Percentiles rank a stretch among this genome's conserved stretches.
Conservation (phyloP, 2,888 invertebrate genomes). For the Polydrusus tereticollis region DNA sequence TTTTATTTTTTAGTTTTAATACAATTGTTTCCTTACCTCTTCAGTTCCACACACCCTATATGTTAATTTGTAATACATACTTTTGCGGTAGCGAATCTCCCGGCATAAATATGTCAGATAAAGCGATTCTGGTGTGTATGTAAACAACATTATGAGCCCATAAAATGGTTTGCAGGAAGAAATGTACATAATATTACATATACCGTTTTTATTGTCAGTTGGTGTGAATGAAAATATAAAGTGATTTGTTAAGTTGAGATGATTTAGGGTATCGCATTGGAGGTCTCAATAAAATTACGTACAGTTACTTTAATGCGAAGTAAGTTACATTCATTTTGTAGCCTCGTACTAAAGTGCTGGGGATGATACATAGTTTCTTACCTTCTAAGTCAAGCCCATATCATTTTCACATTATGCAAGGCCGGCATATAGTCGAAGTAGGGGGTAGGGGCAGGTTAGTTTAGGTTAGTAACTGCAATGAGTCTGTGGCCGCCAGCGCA, state of each 20-base stretch:
- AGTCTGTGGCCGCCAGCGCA: too few relatives aligned
- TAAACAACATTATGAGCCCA: constrained; percentile 21
- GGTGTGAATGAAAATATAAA: constrained; percentile 21
- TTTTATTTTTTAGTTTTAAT: too few relatives aligned
- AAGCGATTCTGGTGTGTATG: constrained; percentile 17
- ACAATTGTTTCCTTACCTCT: background rate
- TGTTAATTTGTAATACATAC: constrained; percentile 1
- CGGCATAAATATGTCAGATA: constrained; percentile 24
- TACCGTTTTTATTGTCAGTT: constrained; percentile 20
- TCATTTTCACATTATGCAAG: too few relatives aligned
- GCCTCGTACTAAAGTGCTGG: too few relatives aligned
- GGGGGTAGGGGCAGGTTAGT: too few relatives aligned
- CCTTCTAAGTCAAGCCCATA: too few relatives aligned
- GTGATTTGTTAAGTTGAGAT: constrained; percentile 18
- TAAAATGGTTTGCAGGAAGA: constrained; percentile 26
- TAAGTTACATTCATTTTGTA: too few relatives aligned
- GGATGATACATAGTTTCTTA: too few relatives aligned
- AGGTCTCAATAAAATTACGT: constrained; percentile 12
- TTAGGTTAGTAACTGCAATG: too few relatives aligned
- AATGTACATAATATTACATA: constrained; percentile 13
- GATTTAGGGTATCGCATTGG: constrained; percentile 6
- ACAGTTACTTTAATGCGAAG: too few relatives aligned
- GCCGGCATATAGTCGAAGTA: too few relatives aligned
- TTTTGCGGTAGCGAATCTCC: constrained; percentile 19
- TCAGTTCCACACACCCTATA: background rate